A percentile compares a stretch with the other conserved stretches of the same genome.
Conservation (phyloP, 2,113 vertebrate species). For the Tupaia tana region DNA sequence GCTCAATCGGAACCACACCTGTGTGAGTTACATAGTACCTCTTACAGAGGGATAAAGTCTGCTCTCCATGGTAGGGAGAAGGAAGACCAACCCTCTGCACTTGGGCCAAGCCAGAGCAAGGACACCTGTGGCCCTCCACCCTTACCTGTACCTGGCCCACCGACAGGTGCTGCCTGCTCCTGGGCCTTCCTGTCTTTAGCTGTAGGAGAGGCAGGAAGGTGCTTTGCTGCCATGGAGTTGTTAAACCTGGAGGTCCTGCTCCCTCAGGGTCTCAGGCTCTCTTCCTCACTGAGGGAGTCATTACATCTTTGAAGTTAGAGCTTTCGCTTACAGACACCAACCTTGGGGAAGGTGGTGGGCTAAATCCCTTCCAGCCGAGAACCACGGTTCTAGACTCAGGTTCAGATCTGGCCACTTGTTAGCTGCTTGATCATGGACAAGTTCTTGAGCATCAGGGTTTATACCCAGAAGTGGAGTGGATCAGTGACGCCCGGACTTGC, state of each 20-base stretch:
- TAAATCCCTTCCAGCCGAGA: not conserved
- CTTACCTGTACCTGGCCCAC: not conserved
- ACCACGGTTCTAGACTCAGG: not conserved
- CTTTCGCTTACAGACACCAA: not conserved
- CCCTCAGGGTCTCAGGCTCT: accelerated
- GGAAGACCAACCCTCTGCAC: not conserved
- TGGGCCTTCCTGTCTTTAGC: not conserved
- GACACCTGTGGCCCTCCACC: accelerated
- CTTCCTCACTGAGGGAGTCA: not conserved
- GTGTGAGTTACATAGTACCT: not conserved
- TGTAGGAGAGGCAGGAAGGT: too few relatives aligned
- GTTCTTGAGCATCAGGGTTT: not conserved
- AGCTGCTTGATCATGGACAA: not conserved
- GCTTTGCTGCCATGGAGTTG: not conserved
- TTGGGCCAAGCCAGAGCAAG: not conserved
- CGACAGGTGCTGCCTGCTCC: not conserved
- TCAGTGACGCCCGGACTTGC: not conserved
- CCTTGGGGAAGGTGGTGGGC: not conserved
- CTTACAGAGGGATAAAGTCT: not conserved
- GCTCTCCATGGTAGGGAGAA: not conserved
- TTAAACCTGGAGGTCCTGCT: not conserved
- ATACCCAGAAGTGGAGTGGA: not conserved
- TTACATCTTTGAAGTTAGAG: not conserved
- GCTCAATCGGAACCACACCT: not conserved
- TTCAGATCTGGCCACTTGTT: not conserved